Base-by-base conservation (phyloP, 2,113 vertebrate genomes). In the Mugil cephalus region DNA sequence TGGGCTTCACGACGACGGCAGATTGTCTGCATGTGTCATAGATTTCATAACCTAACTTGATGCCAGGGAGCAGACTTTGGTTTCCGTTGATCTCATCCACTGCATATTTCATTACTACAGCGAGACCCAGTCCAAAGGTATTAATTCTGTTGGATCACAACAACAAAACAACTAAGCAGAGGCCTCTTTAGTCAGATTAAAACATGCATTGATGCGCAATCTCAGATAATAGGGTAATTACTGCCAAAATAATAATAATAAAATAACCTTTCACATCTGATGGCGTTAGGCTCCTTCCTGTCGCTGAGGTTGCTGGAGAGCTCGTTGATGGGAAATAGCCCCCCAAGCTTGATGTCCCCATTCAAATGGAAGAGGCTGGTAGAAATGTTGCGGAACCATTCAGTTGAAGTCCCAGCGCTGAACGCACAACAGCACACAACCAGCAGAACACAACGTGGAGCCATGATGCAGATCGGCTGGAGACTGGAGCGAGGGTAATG, bases 71-170 rank as follows among this genome's bases (percentile, higher is more conserved):
- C 5, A 98, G 84, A 0, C 12, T 4, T 0, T 87, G 89, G n/a
- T 88, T 90, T 0, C 88, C 92, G 69, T 99, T 99, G 87, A 99
- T 95, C 84, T 98, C 93, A 0, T 98, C 96, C 12, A 98, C 80
- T 0, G 96, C 90, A 42, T 94, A 97, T 79, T 91, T 95, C 96
- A 97, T 94, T 0, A 92, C 96, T 0, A 99, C 70, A 0, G 93
- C 92, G 63, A 95, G 91, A 7, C 94, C 88, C 1, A 97, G 91
- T 56, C 95, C 96, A 0, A 50, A 40, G 0, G 13, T 0, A 4
- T 91, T 91, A 0, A 96, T 6, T 40, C 96, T 97, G 92, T 69
- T 55, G 3, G 8, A 52, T 10, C 10, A 35, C 12, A 53, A 21
- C 1, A n/a, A 74, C 17, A 42, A 77, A 10, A 45, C 35, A 61